phyloP scores from a whole-genome alignment of 2,797 vertebrate species.

The Danio jaintianensis region DNA sequence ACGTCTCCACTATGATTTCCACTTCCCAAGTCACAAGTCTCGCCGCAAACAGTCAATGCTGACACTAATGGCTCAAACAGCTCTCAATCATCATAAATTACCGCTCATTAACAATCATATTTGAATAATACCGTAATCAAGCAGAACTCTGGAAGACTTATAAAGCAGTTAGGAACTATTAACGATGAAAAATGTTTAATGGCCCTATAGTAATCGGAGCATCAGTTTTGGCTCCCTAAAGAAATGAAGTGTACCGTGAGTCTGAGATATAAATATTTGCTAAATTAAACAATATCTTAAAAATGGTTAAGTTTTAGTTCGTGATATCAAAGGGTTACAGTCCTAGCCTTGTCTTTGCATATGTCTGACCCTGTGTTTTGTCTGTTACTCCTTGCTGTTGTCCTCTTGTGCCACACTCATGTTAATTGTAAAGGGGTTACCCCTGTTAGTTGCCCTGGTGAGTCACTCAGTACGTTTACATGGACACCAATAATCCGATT shows the following conservation, averaged over 20 bases:
- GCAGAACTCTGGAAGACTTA: constrained; percentile 66
- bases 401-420: too few species aligned
- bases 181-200: constrained; percentile 35
- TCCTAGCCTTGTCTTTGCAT: too few species aligned
- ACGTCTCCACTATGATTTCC: constrained; percentile 70
- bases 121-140: constrained; percentile 73
- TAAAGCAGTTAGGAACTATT: constrained; percentile 62
- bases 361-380: too few species aligned
- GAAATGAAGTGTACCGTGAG: background rate
- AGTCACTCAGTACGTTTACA: too few species aligned
- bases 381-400: too few species aligned
- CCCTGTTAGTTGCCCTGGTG: too few species aligned
- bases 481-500: too few species aligned
- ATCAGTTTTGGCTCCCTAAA: background rate
- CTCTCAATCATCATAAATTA: constrained; percentile 71
- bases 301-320: background rate
- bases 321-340: background rate
- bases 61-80: constrained; percentile 64
- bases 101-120: constrained; percentile 71
- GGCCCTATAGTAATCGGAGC: background rate
- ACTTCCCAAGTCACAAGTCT: constrained; percentile 64
- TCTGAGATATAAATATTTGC: background rate
- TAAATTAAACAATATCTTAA: background rate
- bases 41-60: constrained; percentile 53
- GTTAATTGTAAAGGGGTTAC: too few species aligned